A percentile compares a stretch with the other conserved stretches of the same genome.
Conservation (phyloP, 2,888 invertebrate genomes). For the Zygogramma bicolorata region DNA sequence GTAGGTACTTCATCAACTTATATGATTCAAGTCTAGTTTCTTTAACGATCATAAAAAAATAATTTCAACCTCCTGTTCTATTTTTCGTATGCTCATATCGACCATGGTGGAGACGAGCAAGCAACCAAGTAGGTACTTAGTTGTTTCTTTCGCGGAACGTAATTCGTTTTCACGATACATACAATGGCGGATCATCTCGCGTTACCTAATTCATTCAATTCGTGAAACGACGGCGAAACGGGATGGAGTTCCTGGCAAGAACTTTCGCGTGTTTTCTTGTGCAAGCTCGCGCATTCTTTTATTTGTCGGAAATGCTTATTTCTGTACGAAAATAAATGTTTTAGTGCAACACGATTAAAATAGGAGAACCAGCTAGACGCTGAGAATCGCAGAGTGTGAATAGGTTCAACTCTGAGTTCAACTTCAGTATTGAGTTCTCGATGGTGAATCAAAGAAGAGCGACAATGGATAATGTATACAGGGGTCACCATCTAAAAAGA, state of each 20-base stretch:
- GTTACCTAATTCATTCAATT: not conserved
- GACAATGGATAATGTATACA: no score
- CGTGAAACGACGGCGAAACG: not conserved
- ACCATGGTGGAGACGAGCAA: no score
- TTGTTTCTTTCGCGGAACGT: not conserved
- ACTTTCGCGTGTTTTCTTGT: not conserved
- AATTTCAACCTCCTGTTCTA: no score
- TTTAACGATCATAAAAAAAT: no score
- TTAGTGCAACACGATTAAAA: constrained; percentile 5
- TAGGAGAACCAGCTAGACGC: not conserved
- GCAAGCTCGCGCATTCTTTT: not conserved
- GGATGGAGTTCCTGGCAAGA: not conserved
- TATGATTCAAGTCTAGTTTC: no score
- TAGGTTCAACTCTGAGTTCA: not conserved
- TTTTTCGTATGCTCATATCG: no score
- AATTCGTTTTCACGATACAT: not conserved
- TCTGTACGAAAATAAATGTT: constrained; percentile 6
- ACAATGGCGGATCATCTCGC: not conserved
- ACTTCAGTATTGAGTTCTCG: constrained; percentile 1
- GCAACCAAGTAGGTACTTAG: no score
- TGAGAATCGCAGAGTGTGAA: not conserved
- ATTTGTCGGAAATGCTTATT: not conserved
- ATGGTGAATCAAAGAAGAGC: not conserved
- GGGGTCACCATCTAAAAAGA: no score
- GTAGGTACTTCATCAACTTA: no score